Conservation (phyloP, 2,797 vertebrate species). For the Silurus lanzhouensis region DNA sequence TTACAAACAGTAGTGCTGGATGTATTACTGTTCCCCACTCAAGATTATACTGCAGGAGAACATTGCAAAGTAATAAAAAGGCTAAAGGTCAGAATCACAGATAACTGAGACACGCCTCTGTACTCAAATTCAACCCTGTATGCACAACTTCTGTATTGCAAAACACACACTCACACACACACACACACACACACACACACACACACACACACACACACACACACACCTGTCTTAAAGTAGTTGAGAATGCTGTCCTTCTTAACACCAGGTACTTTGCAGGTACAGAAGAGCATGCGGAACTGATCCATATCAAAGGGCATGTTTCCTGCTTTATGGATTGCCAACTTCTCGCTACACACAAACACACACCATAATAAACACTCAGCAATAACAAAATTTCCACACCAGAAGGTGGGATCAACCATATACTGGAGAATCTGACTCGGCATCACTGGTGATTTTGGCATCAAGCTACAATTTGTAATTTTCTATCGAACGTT, state of each 20-base stretch:
- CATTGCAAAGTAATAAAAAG: neutral
- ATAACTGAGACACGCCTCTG: neutral
- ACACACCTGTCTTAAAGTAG: constrained; percentile 91
- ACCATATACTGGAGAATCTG: neutral
- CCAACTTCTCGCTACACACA: constrained; percentile 81
- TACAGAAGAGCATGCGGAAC: constrained; percentile 89
- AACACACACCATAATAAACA: neutral
- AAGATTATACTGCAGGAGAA: neutral
- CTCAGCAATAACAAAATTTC: neutral
- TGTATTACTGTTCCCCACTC: neutral
- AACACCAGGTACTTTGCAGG: constrained; percentile 91
- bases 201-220: neutral
- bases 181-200: constrained; percentile 66
- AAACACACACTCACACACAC: neutral
- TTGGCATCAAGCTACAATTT: neutral
- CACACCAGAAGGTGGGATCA: no score
- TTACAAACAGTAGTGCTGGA: neutral
- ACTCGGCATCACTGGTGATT: neutral
- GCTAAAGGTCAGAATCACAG: neutral
- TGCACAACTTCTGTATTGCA: neutral
- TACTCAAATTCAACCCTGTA: neutral
- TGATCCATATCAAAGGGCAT: constrained; percentile 89
- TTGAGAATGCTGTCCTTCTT: constrained; percentile 81
- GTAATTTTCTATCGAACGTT: neutral
- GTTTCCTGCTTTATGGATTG: constrained; percentile 79